Conservation (phyloP, 2,888 invertebrate species). For the Thumatha senex region DNA sequence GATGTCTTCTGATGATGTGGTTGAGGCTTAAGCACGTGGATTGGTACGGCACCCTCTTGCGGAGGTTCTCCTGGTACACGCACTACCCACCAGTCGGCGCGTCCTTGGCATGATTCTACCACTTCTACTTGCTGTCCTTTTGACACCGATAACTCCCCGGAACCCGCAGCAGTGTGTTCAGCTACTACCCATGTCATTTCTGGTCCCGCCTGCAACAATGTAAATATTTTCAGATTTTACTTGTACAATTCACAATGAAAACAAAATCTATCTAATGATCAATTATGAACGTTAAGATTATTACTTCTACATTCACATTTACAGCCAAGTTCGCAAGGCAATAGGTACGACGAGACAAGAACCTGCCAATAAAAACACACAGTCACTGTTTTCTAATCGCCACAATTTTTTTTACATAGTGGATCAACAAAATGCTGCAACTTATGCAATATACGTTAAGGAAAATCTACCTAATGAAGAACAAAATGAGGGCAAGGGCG, state of each 20-base stretch:
- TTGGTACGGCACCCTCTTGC: constrained; percentile 92
- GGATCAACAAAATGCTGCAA: no score
- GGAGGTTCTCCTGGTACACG: constrained; percentile 84
- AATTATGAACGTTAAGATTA: no score
- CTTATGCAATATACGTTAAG: no score
- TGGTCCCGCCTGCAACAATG: constrained; percentile 86
- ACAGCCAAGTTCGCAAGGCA: no score
- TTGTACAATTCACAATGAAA: neutral
- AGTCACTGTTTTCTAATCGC: no score
- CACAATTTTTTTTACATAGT: no score
- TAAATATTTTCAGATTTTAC: neutral
- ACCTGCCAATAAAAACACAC: no score
- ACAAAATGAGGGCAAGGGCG: no score
- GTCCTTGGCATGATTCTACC: constrained; percentile 88
- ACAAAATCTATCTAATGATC: no score
- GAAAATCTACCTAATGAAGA: no score
- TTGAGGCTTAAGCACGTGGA: constrained; percentile 85
- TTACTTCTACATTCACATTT: no score
- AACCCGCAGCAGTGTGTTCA: constrained; percentile 90
- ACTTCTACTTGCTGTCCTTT: constrained; percentile 98
- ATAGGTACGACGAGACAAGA: no score
- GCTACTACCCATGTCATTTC: constrained; percentile 97
- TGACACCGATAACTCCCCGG: constrained; percentile 91
- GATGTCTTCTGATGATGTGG: constrained; percentile 70
- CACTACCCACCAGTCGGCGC: constrained; percentile 89